A percentile compares a stretch with the other conserved stretches of the same genome.
Conservation (phyloP, 2,888 invertebrate species). For the Neoascia interrupta region DNA sequence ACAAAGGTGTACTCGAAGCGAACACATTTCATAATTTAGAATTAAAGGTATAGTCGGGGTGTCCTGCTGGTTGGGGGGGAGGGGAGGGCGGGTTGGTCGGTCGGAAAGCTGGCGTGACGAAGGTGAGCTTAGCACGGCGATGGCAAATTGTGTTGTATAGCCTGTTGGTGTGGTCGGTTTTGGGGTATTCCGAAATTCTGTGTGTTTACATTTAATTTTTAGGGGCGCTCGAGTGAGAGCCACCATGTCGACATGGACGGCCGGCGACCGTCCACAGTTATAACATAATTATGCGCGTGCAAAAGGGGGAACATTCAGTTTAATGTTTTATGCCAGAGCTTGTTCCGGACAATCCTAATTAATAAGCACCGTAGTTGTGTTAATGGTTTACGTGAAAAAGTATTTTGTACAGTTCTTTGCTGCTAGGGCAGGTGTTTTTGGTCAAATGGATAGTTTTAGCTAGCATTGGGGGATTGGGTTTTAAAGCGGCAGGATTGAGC, state of each 20-base stretch:
- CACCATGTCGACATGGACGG: background rate
- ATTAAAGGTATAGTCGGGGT: slow-evolving; percentile 54
- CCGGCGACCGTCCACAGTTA: slow-evolving; percentile 40
- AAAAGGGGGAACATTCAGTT: slow-evolving; percentile 22
- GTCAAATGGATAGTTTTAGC: background rate
- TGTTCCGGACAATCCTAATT: slow-evolving; percentile 41
- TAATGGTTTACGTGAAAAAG: background rate
- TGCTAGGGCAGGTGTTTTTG: background rate
- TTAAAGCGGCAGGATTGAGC: no score
- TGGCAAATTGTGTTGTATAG: slow-evolving; percentile 11
- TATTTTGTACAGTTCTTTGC: no score
- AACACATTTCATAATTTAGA: slow-evolving; percentile 64
- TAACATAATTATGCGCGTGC: slow-evolving; percentile 52
- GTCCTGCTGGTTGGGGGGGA: no score
- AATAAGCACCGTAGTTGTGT: slow-evolving; percentile 17
- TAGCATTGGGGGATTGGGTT: background rate
- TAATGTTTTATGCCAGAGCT: slow-evolving; percentile 39
- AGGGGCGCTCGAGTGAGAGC: background rate
- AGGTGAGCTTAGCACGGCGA: no score
- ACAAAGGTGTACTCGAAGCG: slow-evolving; percentile 25
- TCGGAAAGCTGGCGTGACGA: no score
- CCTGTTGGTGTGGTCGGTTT: slow-evolving; percentile 26
- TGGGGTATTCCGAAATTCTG: slow-evolving; percentile 53
- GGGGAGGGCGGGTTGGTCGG: no score
- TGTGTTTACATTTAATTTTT: slow-evolving; percentile 62